Evolutionary conservation across 1,140 invertebrate genomes (phyloP).

Genomic region (Habropoda laboriosa): DNA sequence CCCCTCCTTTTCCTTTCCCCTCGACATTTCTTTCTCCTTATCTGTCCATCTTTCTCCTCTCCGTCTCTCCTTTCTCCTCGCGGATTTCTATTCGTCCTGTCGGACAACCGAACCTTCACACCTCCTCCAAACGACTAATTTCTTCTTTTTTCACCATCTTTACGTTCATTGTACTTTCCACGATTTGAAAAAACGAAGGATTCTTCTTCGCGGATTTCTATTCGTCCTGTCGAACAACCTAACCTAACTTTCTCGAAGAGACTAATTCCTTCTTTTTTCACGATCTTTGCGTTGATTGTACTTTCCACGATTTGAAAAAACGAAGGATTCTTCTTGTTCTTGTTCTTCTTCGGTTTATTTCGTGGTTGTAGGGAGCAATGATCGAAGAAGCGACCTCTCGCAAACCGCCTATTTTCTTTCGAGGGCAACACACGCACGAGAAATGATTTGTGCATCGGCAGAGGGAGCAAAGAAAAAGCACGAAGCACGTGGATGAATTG

Average conservation of each 20-base stretch:
- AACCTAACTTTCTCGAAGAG: background rate
- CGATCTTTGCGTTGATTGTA: too few relatives aligned
- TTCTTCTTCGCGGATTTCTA: conserved; percentile 9
- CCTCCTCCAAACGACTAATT: background rate
- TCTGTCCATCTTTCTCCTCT: conserved; percentile 38
- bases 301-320: too few relatives aligned
- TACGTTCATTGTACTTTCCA: too few relatives aligned
- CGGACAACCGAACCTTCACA: conserved; percentile 2
- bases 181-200: too few relatives aligned
- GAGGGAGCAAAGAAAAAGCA: background rate
- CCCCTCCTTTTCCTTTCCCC: conserved; percentile 33
- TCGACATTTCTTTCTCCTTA: conserved; percentile 33
- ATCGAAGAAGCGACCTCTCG: too few relatives aligned
- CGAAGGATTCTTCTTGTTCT: too few relatives aligned
- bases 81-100: conserved; percentile 6
- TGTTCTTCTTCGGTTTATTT: too few relatives aligned
- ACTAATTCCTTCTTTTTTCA: too few relatives aligned
- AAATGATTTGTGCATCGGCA: background rate
- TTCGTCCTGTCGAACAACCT: conserved; percentile 15
- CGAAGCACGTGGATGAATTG: background rate
- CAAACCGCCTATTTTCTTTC: background rate
- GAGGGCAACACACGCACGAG: background rate
- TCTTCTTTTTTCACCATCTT: too few relatives aligned
- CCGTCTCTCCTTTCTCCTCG: conserved; percentile 7
- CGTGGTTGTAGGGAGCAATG: too few relatives aligned